phyloP scores from a whole-genome alignment of 2,113 vertebrate genomes.

The Acanthisitta chloris region DNA sequence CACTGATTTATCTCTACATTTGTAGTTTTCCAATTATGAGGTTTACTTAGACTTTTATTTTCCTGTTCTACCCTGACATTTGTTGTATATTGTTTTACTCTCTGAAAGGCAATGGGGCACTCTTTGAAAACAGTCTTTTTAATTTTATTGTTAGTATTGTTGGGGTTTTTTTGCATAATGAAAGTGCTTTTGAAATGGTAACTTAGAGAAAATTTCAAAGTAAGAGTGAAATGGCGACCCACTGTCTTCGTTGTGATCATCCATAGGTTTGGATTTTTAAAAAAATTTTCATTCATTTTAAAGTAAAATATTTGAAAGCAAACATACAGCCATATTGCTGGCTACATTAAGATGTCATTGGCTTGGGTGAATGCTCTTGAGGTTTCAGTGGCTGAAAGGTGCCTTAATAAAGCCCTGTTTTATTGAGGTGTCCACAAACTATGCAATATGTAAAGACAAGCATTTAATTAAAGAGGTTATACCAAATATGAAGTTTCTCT shows the following conservation, averaged over 20 bases:
- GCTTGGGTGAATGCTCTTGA: not conserved
- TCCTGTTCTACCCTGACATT: not conserved
- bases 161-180: not conserved
- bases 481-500: not conserved
- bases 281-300: not conserved
- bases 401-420: not conserved
- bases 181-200: not conserved
- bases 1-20: not conserved
- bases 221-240: not conserved
- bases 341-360: not conserved
- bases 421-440: not conserved
- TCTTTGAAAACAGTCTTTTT: not conserved
- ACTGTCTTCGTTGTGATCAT: not conserved
- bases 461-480: not conserved
- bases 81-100: not conserved
- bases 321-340: not conserved
- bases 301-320: not conserved
- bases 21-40: not conserved
- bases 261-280: not conserved
- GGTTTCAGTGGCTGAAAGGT: not conserved
- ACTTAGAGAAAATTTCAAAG: not conserved
- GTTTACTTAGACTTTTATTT: not conserved
- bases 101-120: not conserved
- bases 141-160: not conserved
- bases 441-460: not conserved